Conservation (phyloP, 2,797 vertebrate genomes). For the Phoxinus dragarum region DNA sequence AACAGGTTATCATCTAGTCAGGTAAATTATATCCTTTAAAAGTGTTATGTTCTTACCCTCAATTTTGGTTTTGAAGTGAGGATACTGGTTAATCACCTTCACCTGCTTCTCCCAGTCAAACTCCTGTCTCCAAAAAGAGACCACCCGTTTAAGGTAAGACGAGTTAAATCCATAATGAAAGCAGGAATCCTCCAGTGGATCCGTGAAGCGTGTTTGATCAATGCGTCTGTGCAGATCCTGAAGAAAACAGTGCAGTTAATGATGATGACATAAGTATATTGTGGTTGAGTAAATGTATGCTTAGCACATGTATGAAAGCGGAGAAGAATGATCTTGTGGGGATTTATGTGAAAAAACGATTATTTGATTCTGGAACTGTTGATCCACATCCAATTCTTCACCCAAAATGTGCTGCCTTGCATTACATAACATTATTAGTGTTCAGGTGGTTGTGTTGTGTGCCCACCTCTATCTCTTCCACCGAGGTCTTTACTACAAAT, state of each 20-base stretch:
- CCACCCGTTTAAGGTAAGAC: constrained; percentile 80
- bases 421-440: not conserved
- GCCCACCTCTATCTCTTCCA: constrained; percentile 82
- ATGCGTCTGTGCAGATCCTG: constrained; percentile 86
- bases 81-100: constrained; percentile 84
- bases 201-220: constrained; percentile 79
- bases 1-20: not conserved
- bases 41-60: constrained; percentile 79
- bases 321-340: not conserved
- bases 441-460: not conserved
- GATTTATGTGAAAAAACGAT: not conserved
- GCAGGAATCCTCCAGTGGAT: constrained; percentile 75
- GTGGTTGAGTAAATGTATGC: not conserved
- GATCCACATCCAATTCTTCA: not conserved
- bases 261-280: not conserved
- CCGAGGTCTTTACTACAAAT: constrained; percentile 81
- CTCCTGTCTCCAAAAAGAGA: constrained; percentile 86
- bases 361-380: constrained; percentile 7
- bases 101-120: constrained; percentile 89
- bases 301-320: not conserved
- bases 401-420: not conserved
- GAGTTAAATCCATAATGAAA: constrained; percentile 90
- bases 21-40: not conserved
- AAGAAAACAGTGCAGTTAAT: constrained; percentile 11
- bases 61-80: constrained; percentile 89